phyloP scores from a whole-genome alignment of 2,888 invertebrate genomes.

The Digitonthophagus gazella region DNA sequence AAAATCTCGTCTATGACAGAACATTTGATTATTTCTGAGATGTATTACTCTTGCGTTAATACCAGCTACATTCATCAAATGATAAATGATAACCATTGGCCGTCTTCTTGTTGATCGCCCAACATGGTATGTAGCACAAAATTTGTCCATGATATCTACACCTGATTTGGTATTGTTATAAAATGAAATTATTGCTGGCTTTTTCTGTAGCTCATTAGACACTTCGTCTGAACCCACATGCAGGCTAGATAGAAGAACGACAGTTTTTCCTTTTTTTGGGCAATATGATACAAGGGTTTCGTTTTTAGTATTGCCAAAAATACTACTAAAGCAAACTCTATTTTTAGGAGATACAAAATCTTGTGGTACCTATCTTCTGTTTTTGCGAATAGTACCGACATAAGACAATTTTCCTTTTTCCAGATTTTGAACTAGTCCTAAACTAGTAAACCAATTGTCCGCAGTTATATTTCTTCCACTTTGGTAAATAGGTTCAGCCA shows the following conservation, averaged over 20 bases:
- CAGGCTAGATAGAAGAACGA: slow-evolving; percentile 12
- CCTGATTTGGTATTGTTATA: slow-evolving; percentile 27
- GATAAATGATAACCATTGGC: slow-evolving; percentile 27
- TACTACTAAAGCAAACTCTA: slow-evolving; percentile 16
- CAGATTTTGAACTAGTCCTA: slow-evolving; percentile 26
- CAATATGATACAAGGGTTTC: slow-evolving; percentile 37
- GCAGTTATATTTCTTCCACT: slow-evolving; percentile 38
- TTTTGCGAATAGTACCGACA: slow-evolving; percentile 29
- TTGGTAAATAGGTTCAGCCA: slow-evolving; percentile 29
- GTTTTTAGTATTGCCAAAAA: slow-evolving; percentile 32
- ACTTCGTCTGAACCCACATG: background rate
- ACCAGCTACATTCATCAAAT: slow-evolving; percentile 18
- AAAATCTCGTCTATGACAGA: too few species aligned
- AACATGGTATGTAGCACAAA: slow-evolving; percentile 24
- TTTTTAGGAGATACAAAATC: slow-evolving; percentile 27
- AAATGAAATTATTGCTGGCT: slow-evolving; percentile 24
- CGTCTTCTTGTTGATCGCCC: slow-evolving; percentile 25
- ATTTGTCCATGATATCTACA: slow-evolving; percentile 27
- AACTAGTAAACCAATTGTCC: slow-evolving; percentile 38
- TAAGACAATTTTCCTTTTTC: slow-evolving; percentile 25
- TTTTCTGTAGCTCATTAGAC: slow-evolving; percentile 7
- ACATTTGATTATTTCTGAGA: slow-evolving; percentile 2
- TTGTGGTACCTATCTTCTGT: slow-evolving; percentile 28
- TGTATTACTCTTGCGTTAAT: slow-evolving; percentile 20
- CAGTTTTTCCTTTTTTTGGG: slow-evolving; percentile 32